Base-by-base conservation (phyloP, 1,140 invertebrate genomes). In the Drosophila setifemur region DNA sequence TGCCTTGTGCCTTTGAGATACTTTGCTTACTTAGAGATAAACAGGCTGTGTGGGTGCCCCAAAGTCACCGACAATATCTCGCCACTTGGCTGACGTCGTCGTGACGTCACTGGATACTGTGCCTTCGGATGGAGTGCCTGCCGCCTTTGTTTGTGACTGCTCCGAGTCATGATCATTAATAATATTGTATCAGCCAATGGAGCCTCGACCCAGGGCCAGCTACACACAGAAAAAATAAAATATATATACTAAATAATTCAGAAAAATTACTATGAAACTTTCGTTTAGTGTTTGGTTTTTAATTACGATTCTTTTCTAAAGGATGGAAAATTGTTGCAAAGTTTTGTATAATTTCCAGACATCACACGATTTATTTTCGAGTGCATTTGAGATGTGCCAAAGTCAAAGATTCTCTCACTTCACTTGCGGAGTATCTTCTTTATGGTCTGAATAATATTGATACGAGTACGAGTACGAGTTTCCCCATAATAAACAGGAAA, bases 51-150 rank as follows among this genome's bases (percentile, higher is more conserved):
- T 70, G 69, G 42, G 45, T 50, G 45, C 45, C 43, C 25, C 52
- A 28, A 47, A 70, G 64, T 58, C 44, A 47, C 28, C 28, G 63
- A 67, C 48, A 67, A 61, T 67, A 66, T 66, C 63, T 66, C 12
- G 33, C n/a, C n/a, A n/a, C 7, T 23, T 14, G 14, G 29, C 11
- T 49, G 47, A 49, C 47, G 47, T 49, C 29, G 19, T 16, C 37
- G 57, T 73, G 77, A 81, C 77, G 76, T 81, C 76, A 81, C 47
- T 58, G 70, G 60, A 57, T 18, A 37, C 47, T 39, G n/a, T n/a
- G n/a, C n/a, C n/a, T n/a, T n/a, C n/a, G n/a, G n/a, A n/a, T n/a
- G 58, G 61, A 33, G 18, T 16, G 40, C 53, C n/a, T n/a, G n/a
- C n/a, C n/a, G n/a, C n/a, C 71, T 73, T 79, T 77, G 28, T 58